Conservation (phyloP, 2,113 vertebrate species). For the Addax nasomaculatus region DNA sequence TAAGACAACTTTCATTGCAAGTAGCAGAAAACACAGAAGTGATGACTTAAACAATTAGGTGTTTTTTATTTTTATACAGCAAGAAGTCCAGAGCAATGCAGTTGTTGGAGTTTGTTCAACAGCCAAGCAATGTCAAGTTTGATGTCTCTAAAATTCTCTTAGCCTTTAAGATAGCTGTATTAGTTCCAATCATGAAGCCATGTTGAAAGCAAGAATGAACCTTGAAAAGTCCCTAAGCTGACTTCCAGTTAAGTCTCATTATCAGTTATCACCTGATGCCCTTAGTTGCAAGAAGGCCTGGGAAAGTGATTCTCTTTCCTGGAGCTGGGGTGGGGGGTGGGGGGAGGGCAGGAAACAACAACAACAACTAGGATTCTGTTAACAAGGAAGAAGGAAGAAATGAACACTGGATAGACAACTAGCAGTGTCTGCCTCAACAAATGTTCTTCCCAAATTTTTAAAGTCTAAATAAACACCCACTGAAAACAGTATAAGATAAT, state of each 20-base stretch:
- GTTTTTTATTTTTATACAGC: background rate
- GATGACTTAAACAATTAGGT: background rate
- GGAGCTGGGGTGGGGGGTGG: background rate
- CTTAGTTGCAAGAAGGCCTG: background rate
- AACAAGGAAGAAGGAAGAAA: background rate
- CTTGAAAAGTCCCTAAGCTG: background rate
- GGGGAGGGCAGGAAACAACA: no score
- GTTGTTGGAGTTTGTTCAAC: background rate
- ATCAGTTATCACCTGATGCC: background rate
- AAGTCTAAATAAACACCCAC: background rate
- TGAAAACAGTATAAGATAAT: background rate
- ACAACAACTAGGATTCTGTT: background rate
- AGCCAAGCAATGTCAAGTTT: background rate
- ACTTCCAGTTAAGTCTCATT: conserved; percentile 13
- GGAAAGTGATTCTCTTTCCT: background rate
- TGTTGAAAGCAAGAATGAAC: background rate
- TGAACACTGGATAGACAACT: background rate
- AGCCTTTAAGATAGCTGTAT: background rate
- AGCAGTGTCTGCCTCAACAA: background rate
- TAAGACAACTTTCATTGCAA: background rate
- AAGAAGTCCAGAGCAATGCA: background rate
- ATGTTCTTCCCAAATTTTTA: background rate
- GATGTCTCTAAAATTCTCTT: background rate
- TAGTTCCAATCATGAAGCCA: background rate
- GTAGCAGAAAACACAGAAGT: background rate